These are phyloP conservation scores for Ageneiosus marmoratus DNA, from an alignment of 2,113 vertebrate species.

Conservation along the genomic window DNA sequence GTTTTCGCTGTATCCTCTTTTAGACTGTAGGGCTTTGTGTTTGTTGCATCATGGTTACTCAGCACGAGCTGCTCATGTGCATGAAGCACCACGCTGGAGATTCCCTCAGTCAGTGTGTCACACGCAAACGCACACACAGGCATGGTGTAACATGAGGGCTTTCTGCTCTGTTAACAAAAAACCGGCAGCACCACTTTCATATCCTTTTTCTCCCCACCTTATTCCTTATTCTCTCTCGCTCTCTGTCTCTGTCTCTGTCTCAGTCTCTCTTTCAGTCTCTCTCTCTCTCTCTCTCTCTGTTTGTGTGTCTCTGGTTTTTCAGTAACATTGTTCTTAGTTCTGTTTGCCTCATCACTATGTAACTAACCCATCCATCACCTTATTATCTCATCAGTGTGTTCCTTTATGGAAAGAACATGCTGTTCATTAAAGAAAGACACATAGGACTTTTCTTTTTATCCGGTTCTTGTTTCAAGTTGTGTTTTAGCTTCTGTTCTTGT, in stretches of 20 bases:
- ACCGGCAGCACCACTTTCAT: conserved; percentile 28
- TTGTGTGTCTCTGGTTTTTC: not conserved
- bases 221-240: not conserved
- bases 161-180: conserved; percentile 46
- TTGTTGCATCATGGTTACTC: conserved; percentile 28
- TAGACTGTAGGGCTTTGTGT: conserved; percentile 23
- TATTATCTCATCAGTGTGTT: not conserved
- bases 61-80: conserved; percentile 23
- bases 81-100: conserved; percentile 10
- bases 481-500: not conserved
- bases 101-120: conserved; percentile 17
- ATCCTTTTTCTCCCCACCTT: not conserved
- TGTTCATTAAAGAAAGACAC: not conserved
- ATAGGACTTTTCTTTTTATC: not conserved
- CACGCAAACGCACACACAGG: conserved; percentile 24
- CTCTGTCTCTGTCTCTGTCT: not conserved
- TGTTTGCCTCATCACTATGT: not conserved
- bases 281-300: not conserved
- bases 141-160: conserved; percentile 29
- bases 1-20: conserved; percentile 9
- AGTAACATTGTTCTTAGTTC: not conserved
- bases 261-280: too few relatives aligned
- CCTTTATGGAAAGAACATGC: not conserved
- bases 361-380: not conserved
- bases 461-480: not conserved